Conservation (phyloP, 1,140 invertebrate species). For the Ostrea edulis region DNA sequence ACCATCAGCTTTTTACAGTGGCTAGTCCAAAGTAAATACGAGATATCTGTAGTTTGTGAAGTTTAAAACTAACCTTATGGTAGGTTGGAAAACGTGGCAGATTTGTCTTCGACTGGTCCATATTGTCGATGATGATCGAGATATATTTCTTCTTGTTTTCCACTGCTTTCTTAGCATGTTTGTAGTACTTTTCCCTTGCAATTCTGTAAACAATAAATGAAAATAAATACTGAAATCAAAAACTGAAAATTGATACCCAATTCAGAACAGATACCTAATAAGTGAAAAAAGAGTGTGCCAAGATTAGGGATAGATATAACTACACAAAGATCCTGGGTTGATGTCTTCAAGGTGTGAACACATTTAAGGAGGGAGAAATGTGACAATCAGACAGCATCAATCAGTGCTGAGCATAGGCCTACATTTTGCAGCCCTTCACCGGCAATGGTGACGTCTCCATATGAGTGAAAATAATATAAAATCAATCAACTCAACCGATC, state of each 20-base stretch:
- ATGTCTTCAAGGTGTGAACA: too few relatives aligned
- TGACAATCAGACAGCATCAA: neutral
- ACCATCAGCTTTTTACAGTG: too few relatives aligned
- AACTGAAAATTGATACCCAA: neutral
- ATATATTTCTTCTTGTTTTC: slow-evolving; percentile 31
- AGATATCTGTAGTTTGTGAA: neutral
- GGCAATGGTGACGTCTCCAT: too few relatives aligned
- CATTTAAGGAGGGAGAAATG: neutral
- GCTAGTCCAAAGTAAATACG: too few relatives aligned
- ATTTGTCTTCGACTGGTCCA: slow-evolving; percentile 46
- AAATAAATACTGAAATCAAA: neutral
- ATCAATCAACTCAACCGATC: too few relatives aligned
- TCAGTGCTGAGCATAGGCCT: too few relatives aligned
- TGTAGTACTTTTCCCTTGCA: slow-evolving; percentile 31
- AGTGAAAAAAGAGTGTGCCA: too few relatives aligned
- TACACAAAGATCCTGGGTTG: too few relatives aligned
- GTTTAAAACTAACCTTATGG: slow-evolving; percentile 9
- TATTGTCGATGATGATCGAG: slow-evolving; percentile 41
- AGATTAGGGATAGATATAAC: too few relatives aligned
- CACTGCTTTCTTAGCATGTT: slow-evolving; percentile 27
- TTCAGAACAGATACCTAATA: neutral
- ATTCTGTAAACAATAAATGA: slow-evolving; percentile 21
- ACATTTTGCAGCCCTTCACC: too few relatives aligned
- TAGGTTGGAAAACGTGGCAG: neutral
- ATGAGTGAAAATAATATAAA: too few relatives aligned